A percentile compares a stretch with the other conserved stretches of the same genome.
phyloP scores from a whole-genome alignment of 1,140 invertebrate genomes.

The Bombus vancouverensis region DNA sequence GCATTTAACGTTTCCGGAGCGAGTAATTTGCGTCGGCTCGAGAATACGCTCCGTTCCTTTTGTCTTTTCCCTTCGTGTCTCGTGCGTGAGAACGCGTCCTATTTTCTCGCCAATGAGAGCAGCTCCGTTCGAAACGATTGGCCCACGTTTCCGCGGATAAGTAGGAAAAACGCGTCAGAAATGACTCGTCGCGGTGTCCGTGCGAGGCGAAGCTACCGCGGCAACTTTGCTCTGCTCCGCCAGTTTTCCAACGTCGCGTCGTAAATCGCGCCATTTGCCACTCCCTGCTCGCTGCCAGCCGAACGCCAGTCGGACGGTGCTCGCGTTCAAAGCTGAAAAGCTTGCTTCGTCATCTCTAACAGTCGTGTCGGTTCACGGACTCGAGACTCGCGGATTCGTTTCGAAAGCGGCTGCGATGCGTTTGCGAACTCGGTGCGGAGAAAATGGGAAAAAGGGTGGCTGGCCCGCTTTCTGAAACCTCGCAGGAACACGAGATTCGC shows the following conservation, averaged over 20 bases:
- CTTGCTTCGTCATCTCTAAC: background rate
- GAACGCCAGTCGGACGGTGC: background rate
- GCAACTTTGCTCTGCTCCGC: background rate
- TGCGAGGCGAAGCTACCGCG: background rate
- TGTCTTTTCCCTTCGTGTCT: background rate
- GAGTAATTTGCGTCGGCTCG: conserved; percentile 24
- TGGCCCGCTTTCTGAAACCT: background rate
- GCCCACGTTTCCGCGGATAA: background rate
- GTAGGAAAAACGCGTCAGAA: background rate
- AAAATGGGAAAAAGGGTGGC: no score
- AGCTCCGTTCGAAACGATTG: background rate
- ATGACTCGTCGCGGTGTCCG: background rate
- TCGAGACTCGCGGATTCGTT: no score
- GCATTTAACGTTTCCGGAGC: conserved; percentile 27
- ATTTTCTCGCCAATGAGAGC: background rate
- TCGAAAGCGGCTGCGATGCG: background rate
- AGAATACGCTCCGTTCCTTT: background rate
- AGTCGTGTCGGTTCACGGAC: background rate
- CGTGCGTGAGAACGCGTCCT: background rate
- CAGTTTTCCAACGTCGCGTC: background rate
- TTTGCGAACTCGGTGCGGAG: background rate
- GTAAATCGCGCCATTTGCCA: background rate
- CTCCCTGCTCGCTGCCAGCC: background rate
- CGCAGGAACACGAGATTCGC: background rate
- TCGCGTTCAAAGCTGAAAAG: background rate